phyloP scores from a whole-genome alignment of 2,113 vertebrate species.

The Anarhynchus alexandrinus region DNA sequence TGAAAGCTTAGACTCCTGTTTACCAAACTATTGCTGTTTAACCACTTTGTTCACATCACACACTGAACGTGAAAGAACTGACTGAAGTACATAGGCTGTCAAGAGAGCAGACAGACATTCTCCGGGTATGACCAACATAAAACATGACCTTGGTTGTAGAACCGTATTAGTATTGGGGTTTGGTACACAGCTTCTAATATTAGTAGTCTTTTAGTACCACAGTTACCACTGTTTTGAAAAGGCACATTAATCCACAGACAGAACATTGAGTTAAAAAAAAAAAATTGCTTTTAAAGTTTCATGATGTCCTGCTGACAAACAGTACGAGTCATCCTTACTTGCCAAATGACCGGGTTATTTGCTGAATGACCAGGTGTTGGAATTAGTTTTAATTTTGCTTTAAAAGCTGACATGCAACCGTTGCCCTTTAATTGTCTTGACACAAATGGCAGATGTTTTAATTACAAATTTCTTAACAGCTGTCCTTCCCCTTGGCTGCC shows the following conservation, averaged over 20 bases:
- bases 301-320: not conserved
- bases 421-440: conserved; percentile 29
- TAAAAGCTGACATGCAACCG: not conserved
- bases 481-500: not conserved
- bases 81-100: rapidly evolving
- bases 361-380: not conserved
- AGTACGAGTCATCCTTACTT: not conserved
- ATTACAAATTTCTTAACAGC: not conserved
- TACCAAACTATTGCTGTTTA: not conserved
- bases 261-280: not conserved
- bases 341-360: not conserved
- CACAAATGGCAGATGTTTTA: not conserved
- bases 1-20: not conserved
- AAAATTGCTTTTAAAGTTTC: not conserved
- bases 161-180: not conserved
- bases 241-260: not conserved
- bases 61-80: not conserved
- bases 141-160: not conserved
- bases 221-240: not conserved
- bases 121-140: not conserved
- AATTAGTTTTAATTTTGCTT: not conserved
- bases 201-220: not conserved
- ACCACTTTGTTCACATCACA: not conserved
- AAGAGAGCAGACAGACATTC: not conserved
- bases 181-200: not conserved